Base-by-base conservation (phyloP, 1,140 invertebrate genomes). In the Leucophenga varia region DNA sequence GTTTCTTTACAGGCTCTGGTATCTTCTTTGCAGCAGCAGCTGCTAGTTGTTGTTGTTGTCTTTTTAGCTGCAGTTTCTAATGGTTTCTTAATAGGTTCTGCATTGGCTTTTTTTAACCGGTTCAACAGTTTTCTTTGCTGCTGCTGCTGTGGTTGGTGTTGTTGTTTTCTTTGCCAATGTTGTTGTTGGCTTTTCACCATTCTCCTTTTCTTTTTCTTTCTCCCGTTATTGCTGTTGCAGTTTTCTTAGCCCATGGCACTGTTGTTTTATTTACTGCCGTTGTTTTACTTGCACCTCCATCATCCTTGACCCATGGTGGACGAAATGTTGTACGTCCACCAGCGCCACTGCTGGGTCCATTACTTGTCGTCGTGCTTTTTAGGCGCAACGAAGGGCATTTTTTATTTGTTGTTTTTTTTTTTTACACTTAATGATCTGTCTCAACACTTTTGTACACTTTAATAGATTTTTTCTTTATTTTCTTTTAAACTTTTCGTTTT, bases 271-370 rank as follows among this genome's bases (percentile, higher is more conserved):
- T n/a, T n/a, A n/a, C n/a, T n/a, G n/a, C n/a, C n/a, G n/a, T n/a
- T n/a, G 82, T 77, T 31, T 42, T 13, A 48, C 35, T 16, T 37
- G 54, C 36, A 20, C 49, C 55, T 20, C 74, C 77, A 50, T 85
- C 86, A 49, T 89, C 87, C 68, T 89, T 89, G 12, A 90, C 87
- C 88, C 88, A 91, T 8, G 89, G 89, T 10, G 88, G 88, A 41
- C 88, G 80, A 64, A 88, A 89, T 47, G 84, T 86, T 39, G 82
- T 84, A 51, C 84, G 79, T 55, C 79, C 61, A 50, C 57, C 70
- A 47, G 51, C 68, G 74, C 69, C 75, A 72, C 57, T 74, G 76
- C 57, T 74, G 76, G 45, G 75, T 17, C 37, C 72, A 54, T 76
- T 51, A 75, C 76, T 59, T 34, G 43, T 25, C 18, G 65, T 56